A percentile compares a stretch with the other conserved stretches of the same genome.
Conservation (phyloP, 1,140 invertebrate species). For the Marisa cornuarietis region DNA sequence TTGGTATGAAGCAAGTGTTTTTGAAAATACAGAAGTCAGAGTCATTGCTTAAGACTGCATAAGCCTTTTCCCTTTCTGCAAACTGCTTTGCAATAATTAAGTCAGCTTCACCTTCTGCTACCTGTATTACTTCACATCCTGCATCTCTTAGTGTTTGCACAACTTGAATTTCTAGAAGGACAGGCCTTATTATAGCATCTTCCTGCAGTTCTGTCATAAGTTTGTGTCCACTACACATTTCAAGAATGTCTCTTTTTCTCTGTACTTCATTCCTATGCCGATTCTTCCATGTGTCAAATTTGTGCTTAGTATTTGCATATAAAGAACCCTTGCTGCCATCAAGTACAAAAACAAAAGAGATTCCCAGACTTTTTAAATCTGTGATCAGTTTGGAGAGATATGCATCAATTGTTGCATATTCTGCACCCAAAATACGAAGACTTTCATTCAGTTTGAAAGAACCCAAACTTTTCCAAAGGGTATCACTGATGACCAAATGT, state of each 20-base stretch:
- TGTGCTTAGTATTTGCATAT: conserved; percentile 40
- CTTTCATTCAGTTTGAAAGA: conserved; percentile 46
- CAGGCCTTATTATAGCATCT: conserved; percentile 40
- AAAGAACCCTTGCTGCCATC: conserved; percentile 57
- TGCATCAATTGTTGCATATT: conserved; percentile 49
- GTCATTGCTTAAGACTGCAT: conserved; percentile 59
- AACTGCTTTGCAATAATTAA: conserved; percentile 51
- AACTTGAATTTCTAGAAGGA: conserved; percentile 54
- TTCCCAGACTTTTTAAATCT: conserved; percentile 48
- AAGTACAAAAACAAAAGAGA: conserved; percentile 54
- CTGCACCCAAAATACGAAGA: conserved; percentile 52
- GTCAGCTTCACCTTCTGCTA: conserved; percentile 56
- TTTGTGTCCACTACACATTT: conserved; percentile 43
- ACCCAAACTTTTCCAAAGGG: conserved; percentile 49
- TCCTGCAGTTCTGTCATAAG: conserved; percentile 36
- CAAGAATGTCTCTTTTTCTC: conserved; percentile 44
- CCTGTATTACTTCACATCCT: conserved; percentile 52
- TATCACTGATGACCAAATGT: conserved; percentile 42
- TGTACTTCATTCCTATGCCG: conserved; percentile 45
- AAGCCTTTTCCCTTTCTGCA: conserved; percentile 47
- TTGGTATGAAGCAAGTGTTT: conserved; percentile 50
- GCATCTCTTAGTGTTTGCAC: conserved; percentile 44
- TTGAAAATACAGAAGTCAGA: conserved; percentile 62
- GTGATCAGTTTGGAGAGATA: conserved; percentile 51
- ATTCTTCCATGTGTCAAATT: conserved; percentile 53